Evolutionary conservation across 1,140 invertebrate genomes (phyloP).

Genomic region (Megathymus violae): DNA sequence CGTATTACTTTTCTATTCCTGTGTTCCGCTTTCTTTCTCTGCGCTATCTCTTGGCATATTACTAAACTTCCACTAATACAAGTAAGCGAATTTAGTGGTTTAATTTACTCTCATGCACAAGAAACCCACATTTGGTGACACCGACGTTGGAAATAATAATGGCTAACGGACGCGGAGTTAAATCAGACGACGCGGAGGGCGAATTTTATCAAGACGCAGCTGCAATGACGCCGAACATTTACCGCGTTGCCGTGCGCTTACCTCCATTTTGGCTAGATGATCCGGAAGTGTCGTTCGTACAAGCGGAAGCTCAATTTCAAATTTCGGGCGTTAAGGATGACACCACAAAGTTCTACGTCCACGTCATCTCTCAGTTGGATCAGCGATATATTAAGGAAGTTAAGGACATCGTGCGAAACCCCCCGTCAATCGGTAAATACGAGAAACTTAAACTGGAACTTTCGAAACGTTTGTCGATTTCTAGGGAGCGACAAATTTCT

Average conservation of each 20-base stretch:
- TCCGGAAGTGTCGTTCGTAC: background rate
- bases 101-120: too few species aligned
- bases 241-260: background rate
- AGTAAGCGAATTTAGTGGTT: too few species aligned
- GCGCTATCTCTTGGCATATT: too few species aligned
- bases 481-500: conserved; percentile 34
- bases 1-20: too few species aligned
- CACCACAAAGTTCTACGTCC: conserved; percentile 19
- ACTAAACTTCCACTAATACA: too few species aligned
- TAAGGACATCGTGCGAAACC: conserved; percentile 27
- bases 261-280: conserved; percentile 5
- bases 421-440: conserved; percentile 36
- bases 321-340: conserved; percentile 23
- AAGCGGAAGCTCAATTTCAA: conserved; percentile 37
- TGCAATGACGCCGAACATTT: too few species aligned
- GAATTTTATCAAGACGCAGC: too few species aligned
- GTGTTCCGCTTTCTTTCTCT: too few species aligned
- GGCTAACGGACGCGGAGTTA: too few species aligned
- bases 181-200: too few species aligned
- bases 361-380: conserved; percentile 1
- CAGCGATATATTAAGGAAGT: conserved; percentile 11
- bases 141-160: too few species aligned
- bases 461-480: conserved; percentile 8
- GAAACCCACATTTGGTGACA: too few species aligned
- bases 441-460: conserved; percentile 24